Evolutionary conservation across 2,113 vertebrate genomes (phyloP).

Genomic region (Lota lota): DNA sequence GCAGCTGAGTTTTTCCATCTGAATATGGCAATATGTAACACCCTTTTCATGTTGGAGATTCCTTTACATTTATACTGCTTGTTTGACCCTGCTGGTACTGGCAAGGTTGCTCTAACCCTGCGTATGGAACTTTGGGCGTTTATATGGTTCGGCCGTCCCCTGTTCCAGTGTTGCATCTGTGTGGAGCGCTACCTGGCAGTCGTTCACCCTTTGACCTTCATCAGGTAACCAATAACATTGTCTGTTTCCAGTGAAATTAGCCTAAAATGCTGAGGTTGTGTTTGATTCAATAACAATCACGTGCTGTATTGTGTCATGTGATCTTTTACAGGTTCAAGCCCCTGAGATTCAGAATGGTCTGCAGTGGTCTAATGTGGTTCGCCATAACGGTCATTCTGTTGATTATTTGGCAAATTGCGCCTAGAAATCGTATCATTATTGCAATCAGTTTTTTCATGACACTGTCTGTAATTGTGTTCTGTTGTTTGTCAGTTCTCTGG

Average conservation of each 20-base stretch:
- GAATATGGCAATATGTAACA: not conserved
- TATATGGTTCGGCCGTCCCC: not conserved
- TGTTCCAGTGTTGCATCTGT: constrained; percentile 9
- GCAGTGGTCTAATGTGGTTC: not conserved
- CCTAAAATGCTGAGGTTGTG: not conserved
- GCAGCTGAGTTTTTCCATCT: not conserved
- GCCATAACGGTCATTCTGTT: not conserved
- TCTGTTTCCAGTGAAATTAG: not conserved
- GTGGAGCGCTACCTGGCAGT: constrained; percentile 6
- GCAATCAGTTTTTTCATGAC: not conserved
- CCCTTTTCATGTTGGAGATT: not conserved
- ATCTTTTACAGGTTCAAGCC: not conserved
- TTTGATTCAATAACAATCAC: not conserved
- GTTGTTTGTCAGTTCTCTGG: not conserved
- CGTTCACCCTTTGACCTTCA: not conserved
- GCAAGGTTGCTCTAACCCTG: not conserved
- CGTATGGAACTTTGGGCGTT: not conserved
- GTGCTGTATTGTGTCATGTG: not conserved
- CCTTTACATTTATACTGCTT: not conserved
- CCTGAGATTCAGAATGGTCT: not conserved
- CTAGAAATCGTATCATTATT: not conserved
- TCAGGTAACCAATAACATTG: not conserved
- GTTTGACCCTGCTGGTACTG: not conserved
- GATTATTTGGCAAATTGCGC: not conserved
- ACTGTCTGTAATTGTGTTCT: not conserved